Conservation (phyloP, 2,113 vertebrate genomes). For the Pantherophis guttatus region DNA sequence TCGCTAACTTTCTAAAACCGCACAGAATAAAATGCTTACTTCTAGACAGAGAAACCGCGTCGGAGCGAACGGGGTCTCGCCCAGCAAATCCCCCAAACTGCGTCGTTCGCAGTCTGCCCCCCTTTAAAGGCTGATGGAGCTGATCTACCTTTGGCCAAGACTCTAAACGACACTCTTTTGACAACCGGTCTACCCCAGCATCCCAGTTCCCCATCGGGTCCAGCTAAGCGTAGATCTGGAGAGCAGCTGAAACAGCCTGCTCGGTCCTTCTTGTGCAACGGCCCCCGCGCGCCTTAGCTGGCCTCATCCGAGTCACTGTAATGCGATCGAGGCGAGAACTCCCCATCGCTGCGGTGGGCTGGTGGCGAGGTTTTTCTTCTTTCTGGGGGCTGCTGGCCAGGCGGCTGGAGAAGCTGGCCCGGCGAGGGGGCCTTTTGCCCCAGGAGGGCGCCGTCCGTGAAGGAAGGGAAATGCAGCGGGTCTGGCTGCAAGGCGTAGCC, state of each 20-base stretch:
- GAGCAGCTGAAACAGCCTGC: background rate
- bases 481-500: constrained; percentile 76
- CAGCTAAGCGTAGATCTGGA: background rate
- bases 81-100: background rate
- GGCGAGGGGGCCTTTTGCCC: constrained; percentile 74
- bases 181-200: background rate
- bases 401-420: constrained; percentile 63
- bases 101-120: background rate
- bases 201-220: background rate
- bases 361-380: constrained; percentile 84
- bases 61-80: too few species aligned
- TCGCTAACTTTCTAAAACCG: background rate
- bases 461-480: constrained; percentile 75
- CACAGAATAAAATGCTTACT: background rate
- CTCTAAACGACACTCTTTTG: background rate
- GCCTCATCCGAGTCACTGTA: constrained; percentile 97
- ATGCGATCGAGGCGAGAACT: constrained; percentile 93
- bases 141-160: background rate
- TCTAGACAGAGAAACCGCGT: background rate
- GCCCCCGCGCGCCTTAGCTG: constrained; percentile 58
- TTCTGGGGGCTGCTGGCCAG: constrained; percentile 58
- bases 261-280: background rate
- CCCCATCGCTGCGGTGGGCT: constrained; percentile 91
- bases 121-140: background rate
- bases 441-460: constrained; percentile 76